Evolutionary conservation across 2,113 vertebrate species (phyloP), one percentile per base, ranked within the genome.

Genomic region (Ceyx margarethae): DNA sequence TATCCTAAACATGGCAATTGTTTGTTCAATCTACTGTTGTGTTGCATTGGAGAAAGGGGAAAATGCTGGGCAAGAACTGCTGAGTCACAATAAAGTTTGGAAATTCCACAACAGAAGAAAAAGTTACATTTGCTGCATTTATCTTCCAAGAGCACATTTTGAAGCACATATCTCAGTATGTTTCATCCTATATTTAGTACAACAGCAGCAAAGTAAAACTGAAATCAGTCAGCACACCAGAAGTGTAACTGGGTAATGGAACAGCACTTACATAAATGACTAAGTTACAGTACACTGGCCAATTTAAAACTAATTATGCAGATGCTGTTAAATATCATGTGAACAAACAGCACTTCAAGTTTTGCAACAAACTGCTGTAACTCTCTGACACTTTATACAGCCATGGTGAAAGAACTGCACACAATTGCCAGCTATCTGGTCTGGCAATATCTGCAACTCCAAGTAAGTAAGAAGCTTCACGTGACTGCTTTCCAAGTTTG

Each of bases 301-400:
- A 71, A 93, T 93, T 80, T 91, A 87, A 84, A 93, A 66, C 81
- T 74, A 77, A 93, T 89, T 92, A 92, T 45, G 51, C 58, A 60
- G 64, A 77, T 85, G 60, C 60, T 92, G 78, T 54, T 81, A 71
- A 95, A 56, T 89, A 90, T 40, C 85, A 76, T 3, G 48, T 48
- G 81, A 95, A 60, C 60, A 84, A 93, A 80, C 15, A 95, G 74
- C 13, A 79, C 42, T 67, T 85, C 26, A 42, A 77, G 81, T 85
- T 94, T 79, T 91, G 37, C 69, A 94, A 84, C 56, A 40, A 81
- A 85, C 46, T 90, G 67, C 51, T 79, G 10, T 53, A 92, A 85
- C 81, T 87, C 82, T 77, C 71, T 46, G 85, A 13, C 9, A 35
- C 42, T 79, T 45, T 29, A 65, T 16, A 40, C 64, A 60, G 86